phyloP scores from a whole-genome alignment of 1,140 invertebrate genomes.

The Eriosoma lanigerum region DNA sequence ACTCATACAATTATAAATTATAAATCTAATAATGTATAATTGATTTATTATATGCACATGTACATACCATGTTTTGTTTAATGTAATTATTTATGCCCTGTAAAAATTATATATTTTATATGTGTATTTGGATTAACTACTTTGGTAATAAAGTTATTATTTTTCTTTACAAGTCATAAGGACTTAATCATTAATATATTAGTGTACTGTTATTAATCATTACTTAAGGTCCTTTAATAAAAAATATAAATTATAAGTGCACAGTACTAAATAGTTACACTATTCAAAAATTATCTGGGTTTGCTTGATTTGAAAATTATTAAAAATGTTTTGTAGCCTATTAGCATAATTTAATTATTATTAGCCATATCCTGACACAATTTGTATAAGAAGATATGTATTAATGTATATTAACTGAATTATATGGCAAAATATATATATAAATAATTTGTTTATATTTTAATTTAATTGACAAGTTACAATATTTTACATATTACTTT shows the following conservation, averaged over 20 bases:
- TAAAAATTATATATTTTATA: slow-evolving; percentile 10
- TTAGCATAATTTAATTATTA: background rate
- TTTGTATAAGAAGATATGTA: slow-evolving; percentile 23
- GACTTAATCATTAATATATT: background rate
- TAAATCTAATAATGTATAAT: background rate
- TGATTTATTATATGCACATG: background rate
- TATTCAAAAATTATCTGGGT: background rate
- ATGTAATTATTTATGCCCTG: background rate
- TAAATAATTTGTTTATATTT: background rate
- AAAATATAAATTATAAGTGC: background rate
- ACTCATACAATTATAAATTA: background rate
- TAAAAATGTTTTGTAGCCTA: background rate
- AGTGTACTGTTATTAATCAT: background rate
- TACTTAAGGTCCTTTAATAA: background rate
- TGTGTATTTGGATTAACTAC: background rate
- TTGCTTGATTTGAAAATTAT: slow-evolving; percentile 1
- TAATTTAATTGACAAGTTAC: background rate
- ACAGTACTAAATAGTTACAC: background rate
- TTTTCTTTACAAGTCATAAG: background rate
- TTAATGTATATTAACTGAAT: slow-evolving; percentile 25
- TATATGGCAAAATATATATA: background rate
- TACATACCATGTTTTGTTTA: slow-evolving; percentile 1
- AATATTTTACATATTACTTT: background rate
- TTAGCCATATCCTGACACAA: slow-evolving; percentile 17
- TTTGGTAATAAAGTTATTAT: background rate